Percentiles rank a stretch among this genome's conserved stretches.
Conservation (phyloP, 2,888 invertebrate genomes). For the Helobdella robusta region DNA sequence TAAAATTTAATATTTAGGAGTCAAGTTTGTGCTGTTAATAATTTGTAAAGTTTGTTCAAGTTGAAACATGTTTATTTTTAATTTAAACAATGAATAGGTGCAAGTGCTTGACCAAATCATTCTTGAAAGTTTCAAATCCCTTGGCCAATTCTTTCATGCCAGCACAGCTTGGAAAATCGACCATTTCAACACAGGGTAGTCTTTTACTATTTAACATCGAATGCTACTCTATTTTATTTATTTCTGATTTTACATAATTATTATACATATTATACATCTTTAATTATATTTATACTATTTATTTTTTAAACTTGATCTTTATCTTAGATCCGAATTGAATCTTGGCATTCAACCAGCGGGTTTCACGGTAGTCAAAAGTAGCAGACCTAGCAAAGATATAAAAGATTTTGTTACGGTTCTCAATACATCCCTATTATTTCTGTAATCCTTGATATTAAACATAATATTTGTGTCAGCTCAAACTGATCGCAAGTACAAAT, state of each 20-base stretch:
- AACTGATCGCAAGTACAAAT: no score
- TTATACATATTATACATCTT: no score
- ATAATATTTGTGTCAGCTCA: no score
- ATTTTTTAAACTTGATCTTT: no score
- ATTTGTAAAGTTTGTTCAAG: neutral
- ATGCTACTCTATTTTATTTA: neutral
- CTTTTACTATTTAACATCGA: neutral
- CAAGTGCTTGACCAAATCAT: slow-evolving; percentile 49
- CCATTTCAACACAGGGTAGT: slow-evolving; percentile 39
- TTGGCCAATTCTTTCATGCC: slow-evolving; percentile 48
- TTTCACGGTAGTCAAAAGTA: slow-evolving; percentile 45
- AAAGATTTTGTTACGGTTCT: slow-evolving; percentile 44
- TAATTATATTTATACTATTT: no score
- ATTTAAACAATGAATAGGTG: slow-evolving; percentile 38
- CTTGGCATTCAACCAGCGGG: slow-evolving; percentile 48
- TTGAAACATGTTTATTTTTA: no score
- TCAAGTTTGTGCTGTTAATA: neutral
- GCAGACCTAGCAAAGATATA: slow-evolving; percentile 42
- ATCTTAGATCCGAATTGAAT: slow-evolving; percentile 46
- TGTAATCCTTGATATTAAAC: no score
- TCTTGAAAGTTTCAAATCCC: slow-evolving; percentile 49
- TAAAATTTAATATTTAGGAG: neutral
- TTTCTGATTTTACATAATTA: neutral
- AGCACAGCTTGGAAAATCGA: slow-evolving; percentile 47
- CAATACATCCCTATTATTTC: neutral